Percentiles rank a stretch among this genome's conserved stretches.
Evolutionary conservation across 2,113 vertebrate genomes (phyloP).

Genomic region (Neodontobutis hainanensis): DNA sequence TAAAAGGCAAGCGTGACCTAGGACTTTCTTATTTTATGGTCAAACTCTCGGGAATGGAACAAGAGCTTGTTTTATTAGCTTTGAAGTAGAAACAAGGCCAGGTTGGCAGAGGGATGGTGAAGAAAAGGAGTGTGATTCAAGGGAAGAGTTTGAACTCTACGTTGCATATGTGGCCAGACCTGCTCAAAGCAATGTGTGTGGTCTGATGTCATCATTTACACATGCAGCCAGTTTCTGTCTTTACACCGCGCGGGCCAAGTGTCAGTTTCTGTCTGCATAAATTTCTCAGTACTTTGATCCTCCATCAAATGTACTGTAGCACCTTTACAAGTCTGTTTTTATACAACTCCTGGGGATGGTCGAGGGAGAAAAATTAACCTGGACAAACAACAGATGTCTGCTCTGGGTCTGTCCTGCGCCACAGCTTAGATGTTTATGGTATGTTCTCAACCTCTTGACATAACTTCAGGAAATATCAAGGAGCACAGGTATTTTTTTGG

Average conservation of each 20-base stretch:
- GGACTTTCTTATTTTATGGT: conserved; percentile 10
- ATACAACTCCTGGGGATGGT: conserved; percentile 12
- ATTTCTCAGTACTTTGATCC: conserved; percentile 26
- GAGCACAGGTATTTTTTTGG: too few relatives aligned
- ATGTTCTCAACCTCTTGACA: conserved; percentile 44
- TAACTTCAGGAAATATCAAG: conserved; percentile 1
- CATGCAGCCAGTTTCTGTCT: conserved; percentile 69
- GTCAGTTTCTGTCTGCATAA: conserved; percentile 53
- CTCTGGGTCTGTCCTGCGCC: conserved; percentile 41
- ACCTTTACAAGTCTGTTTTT: conserved; percentile 28
- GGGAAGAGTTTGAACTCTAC: conserved; percentile 11
- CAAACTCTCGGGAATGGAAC: conserved; percentile 1
- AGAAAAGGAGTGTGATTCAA: background rate
- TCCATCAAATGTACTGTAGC: conserved; percentile 29
- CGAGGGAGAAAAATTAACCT: conserved; percentile 19
- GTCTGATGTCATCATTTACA: conserved; percentile 72
- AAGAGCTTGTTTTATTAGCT: conserved; percentile 12
- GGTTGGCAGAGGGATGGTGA: conserved; percentile 11
- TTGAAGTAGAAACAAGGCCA: conserved; percentile 21
- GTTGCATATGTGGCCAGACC: conserved; percentile 68
- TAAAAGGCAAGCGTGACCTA: background rate
- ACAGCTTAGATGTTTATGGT: conserved; percentile 35
- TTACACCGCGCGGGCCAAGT: conserved; percentile 12
- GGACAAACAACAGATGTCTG: conserved; percentile 62
- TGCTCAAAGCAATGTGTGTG: conserved; percentile 69